Base-by-base conservation (phyloP, 2,888 invertebrate genomes). In the Thysanoteuthis rhombus region DNA sequence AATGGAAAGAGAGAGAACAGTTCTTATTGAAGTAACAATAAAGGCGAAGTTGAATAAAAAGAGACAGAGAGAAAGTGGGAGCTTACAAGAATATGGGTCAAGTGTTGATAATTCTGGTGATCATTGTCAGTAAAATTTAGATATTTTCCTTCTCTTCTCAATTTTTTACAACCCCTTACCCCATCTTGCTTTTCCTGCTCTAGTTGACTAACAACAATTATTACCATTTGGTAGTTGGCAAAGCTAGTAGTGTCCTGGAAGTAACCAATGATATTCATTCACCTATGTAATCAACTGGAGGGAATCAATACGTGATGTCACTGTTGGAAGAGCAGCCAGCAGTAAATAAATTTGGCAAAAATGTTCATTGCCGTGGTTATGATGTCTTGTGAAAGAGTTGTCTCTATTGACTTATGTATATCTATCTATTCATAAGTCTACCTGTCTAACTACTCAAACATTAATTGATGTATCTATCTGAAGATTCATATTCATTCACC, bases 231-330 rank as follows among this genome's bases (percentile, higher is more conserved):
- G n/a, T 39, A 40, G 75, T 92, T 92, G 40, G 45, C 40, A 92
- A n/a, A 92, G 92, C 92, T 45, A 42, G 75, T 75, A 75, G 75
- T 92, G 92, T 40, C 92, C 40, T 92, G 45, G 36, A 92, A 92
- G 92, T 40, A 92, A 92, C 42, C 45, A 92, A 45, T 45, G n/a
- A 92, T 92, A 92, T 92, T 92, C 92, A 92, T 92, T 92, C 92
- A 92, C 92, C 92, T 45, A 45, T 42, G 92, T 25, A 40, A 92
- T 45, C 40, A 92, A n/a, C n/a, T n/a, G 75, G n/a, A 75, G 92
- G 45, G 40, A 32, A 92, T 45, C 92, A 92, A 92, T 40, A 92
- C 5, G 45, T 92, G 92, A 92, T 92, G 92, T 92, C 92, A 92
- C 92, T 92, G 92, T n/a, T 92, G 40, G 45, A 92, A 92, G 45